Percentiles rank a stretch among this genome's conserved stretches.
Evolutionary conservation across 2,797 vertebrate genomes (phyloP).

Genomic region (Crenichthys baileyi): DNA sequence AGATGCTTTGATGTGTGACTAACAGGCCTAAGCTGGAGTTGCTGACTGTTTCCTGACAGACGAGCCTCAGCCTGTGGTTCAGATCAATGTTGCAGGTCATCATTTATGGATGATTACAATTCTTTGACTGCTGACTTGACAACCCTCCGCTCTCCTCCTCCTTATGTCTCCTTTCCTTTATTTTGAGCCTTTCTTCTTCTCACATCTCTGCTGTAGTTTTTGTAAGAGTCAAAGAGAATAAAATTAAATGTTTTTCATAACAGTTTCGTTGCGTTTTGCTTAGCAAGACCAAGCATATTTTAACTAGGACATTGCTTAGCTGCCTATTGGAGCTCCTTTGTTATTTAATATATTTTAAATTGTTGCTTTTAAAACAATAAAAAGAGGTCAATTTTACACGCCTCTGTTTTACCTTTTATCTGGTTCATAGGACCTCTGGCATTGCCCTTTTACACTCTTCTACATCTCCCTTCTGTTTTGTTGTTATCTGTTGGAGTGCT

Average conservation of each 20-base stretch:
- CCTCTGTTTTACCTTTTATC: background rate
- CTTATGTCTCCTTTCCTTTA: background rate
- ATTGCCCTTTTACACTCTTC: background rate
- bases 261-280: slow-evolving; percentile 1
- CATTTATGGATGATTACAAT: slow-evolving; percentile 63
- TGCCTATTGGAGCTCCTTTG: slow-evolving; percentile 38
- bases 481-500: background rate
- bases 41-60: slow-evolving; percentile 56
- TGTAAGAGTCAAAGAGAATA: background rate
- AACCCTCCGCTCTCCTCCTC: slow-evolving; percentile 14
- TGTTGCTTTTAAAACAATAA: background rate
- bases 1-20: slow-evolving; percentile 47
- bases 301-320: slow-evolving; percentile 18
- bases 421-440: background rate
- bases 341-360: slow-evolving; percentile 48
- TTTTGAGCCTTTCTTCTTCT: background rate
- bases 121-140: slow-evolving; percentile 56
- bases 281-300: slow-evolving; percentile 21
- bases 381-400: background rate
- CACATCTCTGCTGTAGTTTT: background rate
- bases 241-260: slow-evolving; percentile 6
- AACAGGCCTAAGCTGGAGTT: slow-evolving; percentile 39
- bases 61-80: slow-evolving; percentile 42
- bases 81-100: slow-evolving; percentile 66
- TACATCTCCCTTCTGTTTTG: background rate